Evolutionary conservation across 2,888 invertebrate species (phyloP), one percentile per base, ranked within the genome.

Genomic region (Tetropium fuscum): DNA sequence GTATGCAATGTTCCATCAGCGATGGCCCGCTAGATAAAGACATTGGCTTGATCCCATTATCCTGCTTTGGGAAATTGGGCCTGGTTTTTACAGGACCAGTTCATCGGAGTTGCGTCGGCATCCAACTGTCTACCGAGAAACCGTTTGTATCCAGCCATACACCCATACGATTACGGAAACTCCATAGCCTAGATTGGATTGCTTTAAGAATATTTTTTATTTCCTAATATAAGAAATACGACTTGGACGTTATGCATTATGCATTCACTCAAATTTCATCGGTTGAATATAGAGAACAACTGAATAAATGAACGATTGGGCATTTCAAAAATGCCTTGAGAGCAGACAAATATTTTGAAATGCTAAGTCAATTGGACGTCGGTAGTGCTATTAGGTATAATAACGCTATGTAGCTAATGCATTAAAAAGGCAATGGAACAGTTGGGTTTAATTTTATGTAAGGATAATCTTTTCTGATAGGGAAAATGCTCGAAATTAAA

Each of bases 31-130:
- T 64, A 73, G 75, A 78, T 78, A 76, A 76, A 77, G 75, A 74
- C 75, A 73, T 75, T 69, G 73, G 70, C 70, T 64, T 67, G 71
- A 74, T 76, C 73, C 71, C 73, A 74, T 78, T 77, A 77, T 72
- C 70, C 74, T 55, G 68, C 71, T 74, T 75, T 67, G 60, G 71
- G 70, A 77, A 77, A 77, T 77, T 76, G 76, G 74, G 64, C 71
- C 60, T 25, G 61, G 63, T 63, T 68, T 65, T 66, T 63, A 47
- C 45, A 59, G 58, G 45, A 36, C 48, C 48, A 36, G 36, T 48
- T 48, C 48, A 48, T 34, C 18, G 19, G 15, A 44, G 25, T 54
- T 38, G 55, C 47, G 38, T 44, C 16, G 30, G 32, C 44, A 22
- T 53, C 32, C 53, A 16, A 19, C 36, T 45, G 47, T 25, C 27